Base-by-base conservation (phyloP, 1,140 invertebrate genomes). In the Phymastichus coffea region DNA sequence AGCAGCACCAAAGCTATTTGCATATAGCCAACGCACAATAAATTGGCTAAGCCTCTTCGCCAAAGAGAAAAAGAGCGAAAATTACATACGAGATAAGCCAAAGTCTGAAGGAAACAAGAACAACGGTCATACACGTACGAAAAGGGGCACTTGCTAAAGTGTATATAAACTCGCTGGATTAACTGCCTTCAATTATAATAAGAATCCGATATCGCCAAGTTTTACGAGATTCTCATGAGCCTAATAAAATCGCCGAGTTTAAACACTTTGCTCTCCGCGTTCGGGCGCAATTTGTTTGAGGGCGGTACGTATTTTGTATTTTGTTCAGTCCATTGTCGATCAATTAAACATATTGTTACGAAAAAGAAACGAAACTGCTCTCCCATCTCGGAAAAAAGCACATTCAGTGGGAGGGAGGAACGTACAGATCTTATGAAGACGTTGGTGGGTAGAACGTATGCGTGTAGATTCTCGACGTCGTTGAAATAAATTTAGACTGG, bases 401-500 rank as follows among this genome's bases (percentile, higher is more conserved):
- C n/a, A n/a, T n/a, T n/a, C n/a, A n/a, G n/a, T n/a, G n/a, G n/a
- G n/a, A n/a, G n/a, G n/a, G n/a, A n/a, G n/a, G n/a, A n/a, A n/a
- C n/a, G n/a, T n/a, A n/a, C n/a, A n/a, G n/a, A n/a, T n/a, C n/a
- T n/a, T n/a, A n/a, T n/a, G n/a, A n/a, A n/a, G n/a, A n/a, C n/a
- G n/a, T n/a, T n/a, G n/a, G n/a, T n/a, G n/a, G n/a, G n/a, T n/a
- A n/a, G n/a, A 73, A 75, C 73, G 69, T 68, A 70, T 70, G 66
- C 63, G 65, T 60, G 37, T 59, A 56, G 57, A 70, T 75, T 70
- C 68, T 67, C 53, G 63, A 62, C 57, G 66, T 53, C 56, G 70
- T 72, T 69, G 67, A 72, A 73, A 72, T 73, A 71, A 74, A 71
- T 75, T 58, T 70, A 66, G 70, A 69, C 68, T 68, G 52, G 61